Base-by-base conservation (phyloP, 2,888 invertebrate genomes). In the Microchrysa polita region DNA sequence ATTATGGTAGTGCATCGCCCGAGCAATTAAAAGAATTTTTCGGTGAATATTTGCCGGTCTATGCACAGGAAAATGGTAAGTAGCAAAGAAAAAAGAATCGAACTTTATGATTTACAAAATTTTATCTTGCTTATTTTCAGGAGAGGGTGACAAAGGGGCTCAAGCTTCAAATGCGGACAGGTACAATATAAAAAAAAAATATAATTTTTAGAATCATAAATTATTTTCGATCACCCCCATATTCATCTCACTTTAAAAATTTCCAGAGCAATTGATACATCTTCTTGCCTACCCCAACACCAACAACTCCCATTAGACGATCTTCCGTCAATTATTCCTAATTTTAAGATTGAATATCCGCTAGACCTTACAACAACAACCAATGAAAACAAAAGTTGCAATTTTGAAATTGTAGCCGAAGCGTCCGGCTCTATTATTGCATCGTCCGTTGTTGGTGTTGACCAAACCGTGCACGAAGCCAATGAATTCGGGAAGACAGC, bases 31-130 rank as follows among this genome's bases (percentile, higher is more conserved):
- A 73, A 27, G 44, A 73, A 12, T 76, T 77, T 27, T 77, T 74
- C 53, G 75, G 67, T 53, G 74, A 74, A 57, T 77, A 74, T 61
- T 44, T 76, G 42, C 77, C 75, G 23, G 20, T 74, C 7, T 76
- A 76, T 55, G 73, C 73, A 1, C 55, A 74, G 23, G 34, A 60
- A 4, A 67, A 74, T 42, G 76, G 73, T 72, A 27, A 73, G 44
- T 61, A 5, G 48, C 23, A 16, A 18, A 5, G 23, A 1, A n/a
- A n/a, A 12, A 48, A 1, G 18, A 22, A 2, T 67, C 14, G 20
- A 0, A 52, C 1, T 67, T 22, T 20, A 16, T 48, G n/a, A 23
- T n/a, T n/a, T n/a, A n/a, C n/a, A n/a, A n/a, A n/a, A 16, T 60
- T 27, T n/a, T n/a, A n/a, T 52, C 48, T 57, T 57, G 4, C 7